Evolutionary conservation across 2,797 vertebrate genomes (phyloP), one percentile per base, ranked within the genome.

Genomic region (Semaprochilodus insignis): DNA sequence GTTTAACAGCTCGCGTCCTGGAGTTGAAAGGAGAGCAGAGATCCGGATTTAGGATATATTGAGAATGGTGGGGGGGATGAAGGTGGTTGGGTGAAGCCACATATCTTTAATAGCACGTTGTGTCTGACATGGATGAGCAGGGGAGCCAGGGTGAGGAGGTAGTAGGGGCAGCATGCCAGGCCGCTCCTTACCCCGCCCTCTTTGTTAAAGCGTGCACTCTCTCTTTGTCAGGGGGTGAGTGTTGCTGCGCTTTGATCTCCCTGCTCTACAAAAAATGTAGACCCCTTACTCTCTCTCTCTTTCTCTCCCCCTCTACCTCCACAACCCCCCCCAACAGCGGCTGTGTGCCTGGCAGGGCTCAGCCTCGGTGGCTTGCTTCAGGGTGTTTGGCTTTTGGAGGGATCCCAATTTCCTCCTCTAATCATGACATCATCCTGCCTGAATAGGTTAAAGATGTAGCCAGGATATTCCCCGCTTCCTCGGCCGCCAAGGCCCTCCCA

Each of bases 391-490:
- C 88, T 94, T 81, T 90, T 95, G 94, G 93, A 95, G 92, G 91
- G 92, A 93, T 94, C 92, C 93, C 93, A 95, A 93, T 93, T 95
- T 95, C 94, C 95, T 94, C 91, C 91, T 93, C 93, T 95, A 96
- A 96, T 96, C 95, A 96, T 96, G 95, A 96, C 95, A 95, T 96
- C 95, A 95, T 95, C 92, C 89, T 87, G 92, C 90, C 93, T 94
- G 91, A 93, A 96, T 95, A 92, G 93, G 93, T 96, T 95, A 95
- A 96, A 96, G 94, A 96, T 96, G 95, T 95, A 93, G 91, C 92
- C 93, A 93, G 93, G 92, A 93, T 93, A 93, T 93, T 92, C 93
- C 88, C 86, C 70, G 81, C 91, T 94, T 94, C 93, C 94, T 93
- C 74, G n/a, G 71, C 77, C 44, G 60, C 36, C 78, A 65, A 77